Conservation (phyloP, 2,888 invertebrate species). For the Zelleria hepariella region DNA sequence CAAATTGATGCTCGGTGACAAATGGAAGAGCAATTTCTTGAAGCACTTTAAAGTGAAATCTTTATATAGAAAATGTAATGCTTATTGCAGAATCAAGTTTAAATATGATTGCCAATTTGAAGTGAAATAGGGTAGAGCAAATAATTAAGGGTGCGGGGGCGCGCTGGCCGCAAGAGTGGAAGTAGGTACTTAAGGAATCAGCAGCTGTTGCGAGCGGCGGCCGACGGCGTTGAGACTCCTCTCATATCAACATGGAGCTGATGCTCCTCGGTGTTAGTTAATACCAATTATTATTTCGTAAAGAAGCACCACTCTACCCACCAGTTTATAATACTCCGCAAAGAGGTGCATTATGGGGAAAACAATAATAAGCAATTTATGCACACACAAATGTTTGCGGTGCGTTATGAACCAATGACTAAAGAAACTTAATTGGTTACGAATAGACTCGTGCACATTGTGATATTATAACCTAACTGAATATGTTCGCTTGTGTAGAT, state of each 20-base stretch:
- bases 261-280: not conserved
- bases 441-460: too few relatives aligned
- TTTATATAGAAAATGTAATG: not conserved
- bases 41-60: not conserved
- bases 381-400: too few relatives aligned
- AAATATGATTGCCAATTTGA: conserved; percentile 27
- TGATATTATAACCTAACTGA: too few relatives aligned
- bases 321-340: too few relatives aligned
- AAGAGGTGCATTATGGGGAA: too few relatives aligned
- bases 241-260: not conserved
- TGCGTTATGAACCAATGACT: too few relatives aligned
- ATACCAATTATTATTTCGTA: too few relatives aligned
- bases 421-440: too few relatives aligned
- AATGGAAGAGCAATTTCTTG: not conserved
- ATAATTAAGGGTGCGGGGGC: conserved; percentile 38
- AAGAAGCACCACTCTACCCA: too few relatives aligned
- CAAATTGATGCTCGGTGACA: not conserved
- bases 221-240: conserved; percentile 14
- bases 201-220: conserved; percentile 39
- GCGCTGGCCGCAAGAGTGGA: conserved; percentile 35
- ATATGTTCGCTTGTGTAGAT: too few relatives aligned
- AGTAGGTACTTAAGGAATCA: conserved; percentile 42
- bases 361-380: too few relatives aligned
- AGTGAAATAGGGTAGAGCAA: conserved; percentile 34
- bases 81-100: not conserved